Evolutionary conservation across 2,797 vertebrate genomes (phyloP).

Genomic region (Crenichthys baileyi): DNA sequence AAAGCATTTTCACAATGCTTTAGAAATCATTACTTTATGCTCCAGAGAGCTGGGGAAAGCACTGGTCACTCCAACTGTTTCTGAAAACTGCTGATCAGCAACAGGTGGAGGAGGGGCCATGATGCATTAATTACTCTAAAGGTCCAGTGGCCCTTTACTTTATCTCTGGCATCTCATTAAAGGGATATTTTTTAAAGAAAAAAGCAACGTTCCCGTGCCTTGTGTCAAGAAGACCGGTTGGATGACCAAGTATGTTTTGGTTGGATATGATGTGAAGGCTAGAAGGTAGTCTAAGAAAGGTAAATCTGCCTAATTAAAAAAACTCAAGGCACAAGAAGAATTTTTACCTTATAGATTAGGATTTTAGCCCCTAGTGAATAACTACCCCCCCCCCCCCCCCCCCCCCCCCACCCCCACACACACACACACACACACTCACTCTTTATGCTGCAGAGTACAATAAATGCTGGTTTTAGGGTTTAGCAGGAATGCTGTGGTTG

Average conservation of each 20-base stretch:
- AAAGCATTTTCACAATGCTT: too few relatives aligned
- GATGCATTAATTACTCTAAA: not conserved
- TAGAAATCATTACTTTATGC: not conserved
- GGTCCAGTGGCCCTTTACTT: too few relatives aligned
- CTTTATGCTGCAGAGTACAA: not conserved
- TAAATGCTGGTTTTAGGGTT: not conserved
- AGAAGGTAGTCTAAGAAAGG: not conserved
- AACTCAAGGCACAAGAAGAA: not conserved
- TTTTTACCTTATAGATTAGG: not conserved
- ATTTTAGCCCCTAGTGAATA: not conserved
- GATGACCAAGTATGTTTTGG: not conserved
- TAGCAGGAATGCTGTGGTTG: not conserved
- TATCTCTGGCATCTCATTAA: not conserved
- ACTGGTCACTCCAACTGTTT: not conserved
- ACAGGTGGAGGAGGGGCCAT: not conserved
- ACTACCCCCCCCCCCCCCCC: not conserved
- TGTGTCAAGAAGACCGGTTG: not conserved
- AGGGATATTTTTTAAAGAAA: too few relatives aligned
- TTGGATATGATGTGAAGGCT: not conserved
- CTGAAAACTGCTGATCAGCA: not conserved
- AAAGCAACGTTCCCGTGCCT: not conserved
- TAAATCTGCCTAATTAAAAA: not conserved
- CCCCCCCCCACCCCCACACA: too few relatives aligned
- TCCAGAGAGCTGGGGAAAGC: not conserved
- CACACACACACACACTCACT: too few relatives aligned